Evolutionary conservation across 1,140 invertebrate genomes (phyloP), one percentile per base, ranked within the genome.

Genomic region (Oedothorax gibbosus): DNA sequence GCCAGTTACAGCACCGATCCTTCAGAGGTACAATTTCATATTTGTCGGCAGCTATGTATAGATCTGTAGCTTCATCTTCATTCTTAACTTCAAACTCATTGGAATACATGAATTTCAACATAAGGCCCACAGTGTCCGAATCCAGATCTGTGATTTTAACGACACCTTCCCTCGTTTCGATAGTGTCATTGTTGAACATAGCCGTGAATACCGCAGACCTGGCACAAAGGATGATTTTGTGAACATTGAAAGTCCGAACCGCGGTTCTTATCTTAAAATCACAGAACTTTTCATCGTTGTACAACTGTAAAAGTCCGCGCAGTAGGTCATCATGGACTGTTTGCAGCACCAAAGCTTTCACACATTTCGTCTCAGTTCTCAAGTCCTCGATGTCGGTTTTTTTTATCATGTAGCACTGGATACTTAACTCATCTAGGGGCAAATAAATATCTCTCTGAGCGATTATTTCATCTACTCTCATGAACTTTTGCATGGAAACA

Each of bases 181-280:
- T 21, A 18, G 60, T 89, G 60, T 90, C 87, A 11, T 86, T 81
- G 54, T 87, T 86, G 35, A 90, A 86, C 89, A 91, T 90, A 10
- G 88, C 89, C 9, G 73, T 65, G 81, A 90, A 90, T 20, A 90
- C 89, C 10, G 89, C 89, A 14, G 89, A 90, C 5, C 89, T 89
- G 68, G 89, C 88, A 6, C 88, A 86, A 12, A 90, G 75, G 10
- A 90, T 87, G 15, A 87, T 84, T 68, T 88, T 89, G 78, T 90
- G 89, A 50, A 86, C 89, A 18, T 75, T 75, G 18, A 91, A 86
- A 71, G 88, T 87, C 20, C 85, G 73, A n/a, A 51, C 80, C 15
- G 76, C 68, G 21, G 88, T 88, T 21, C 86, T 68, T 6, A 89
- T 88, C 11, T 84, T 89, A 60, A 90, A 89, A 79, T 89, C 89